Evolutionary conservation across 1,140 invertebrate species (phyloP).

Genomic region (Papilio polytes): DNA sequence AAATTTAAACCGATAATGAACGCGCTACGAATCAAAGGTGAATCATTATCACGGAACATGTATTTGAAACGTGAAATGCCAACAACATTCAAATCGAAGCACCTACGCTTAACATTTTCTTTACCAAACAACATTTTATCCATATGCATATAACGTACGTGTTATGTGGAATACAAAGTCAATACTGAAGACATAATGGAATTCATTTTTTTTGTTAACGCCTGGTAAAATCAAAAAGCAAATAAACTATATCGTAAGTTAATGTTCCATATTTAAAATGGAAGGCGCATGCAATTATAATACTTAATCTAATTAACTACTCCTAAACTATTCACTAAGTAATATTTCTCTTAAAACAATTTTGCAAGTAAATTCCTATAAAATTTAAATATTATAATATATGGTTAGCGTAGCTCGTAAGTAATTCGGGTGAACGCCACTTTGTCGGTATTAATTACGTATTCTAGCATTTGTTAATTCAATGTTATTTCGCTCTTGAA

Average conservation of each 20-base stretch:
- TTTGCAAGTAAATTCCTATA: background rate
- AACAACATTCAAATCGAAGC: background rate
- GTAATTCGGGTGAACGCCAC: background rate
- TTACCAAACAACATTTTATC: background rate
- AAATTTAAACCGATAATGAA: conserved; percentile 23
- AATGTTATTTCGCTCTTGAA: conserved; percentile 3
- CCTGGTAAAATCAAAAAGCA: background rate
- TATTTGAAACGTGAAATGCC: conserved; percentile 11
- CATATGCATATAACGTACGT: background rate
- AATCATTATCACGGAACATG: conserved; percentile 1
- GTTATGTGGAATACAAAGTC: background rate
- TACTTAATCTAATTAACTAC: background rate
- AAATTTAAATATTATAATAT: background rate
- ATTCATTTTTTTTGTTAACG: background rate
- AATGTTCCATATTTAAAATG: background rate
- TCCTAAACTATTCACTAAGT: too few relatives aligned
- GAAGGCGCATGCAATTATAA: background rate
- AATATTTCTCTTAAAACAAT: background rate
- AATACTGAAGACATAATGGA: background rate
- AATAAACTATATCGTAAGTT: background rate
- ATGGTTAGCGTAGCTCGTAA: background rate
- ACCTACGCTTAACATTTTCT: conserved; percentile 19
- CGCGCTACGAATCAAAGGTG: background rate
- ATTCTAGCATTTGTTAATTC: conserved; percentile 3
- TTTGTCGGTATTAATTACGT: conserved; percentile 24